These are phyloP conservation scores for Bombus fervidus DNA, from an alignment of 1,140 invertebrate genomes.

Conservation along the genomic window DNA sequence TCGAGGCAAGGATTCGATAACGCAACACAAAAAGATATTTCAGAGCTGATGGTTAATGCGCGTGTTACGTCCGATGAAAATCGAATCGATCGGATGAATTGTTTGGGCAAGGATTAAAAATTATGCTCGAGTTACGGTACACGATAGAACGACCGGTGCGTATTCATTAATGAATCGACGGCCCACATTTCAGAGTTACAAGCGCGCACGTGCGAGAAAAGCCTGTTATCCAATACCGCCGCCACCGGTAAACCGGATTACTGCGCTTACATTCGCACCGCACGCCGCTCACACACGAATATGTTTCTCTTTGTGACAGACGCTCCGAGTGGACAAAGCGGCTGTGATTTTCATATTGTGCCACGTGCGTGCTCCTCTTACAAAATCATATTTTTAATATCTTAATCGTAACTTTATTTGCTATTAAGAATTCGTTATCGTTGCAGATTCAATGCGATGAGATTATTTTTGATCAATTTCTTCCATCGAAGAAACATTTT, in stretches of 20 bases:
- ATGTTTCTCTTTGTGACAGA: conserved; percentile 5
- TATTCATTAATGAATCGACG: conserved; percentile 65
- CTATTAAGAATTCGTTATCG: neutral
- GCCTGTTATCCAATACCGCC: conserved; percentile 39
- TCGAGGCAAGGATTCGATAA: no score
- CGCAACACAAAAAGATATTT: neutral
- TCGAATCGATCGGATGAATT: conserved; percentile 42
- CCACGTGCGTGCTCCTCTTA: neutral
- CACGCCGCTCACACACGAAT: neutral
- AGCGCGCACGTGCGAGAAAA: conserved; percentile 21
- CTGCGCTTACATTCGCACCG: conserved; percentile 4
- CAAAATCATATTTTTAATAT: neutral
- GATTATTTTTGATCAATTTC: no score
- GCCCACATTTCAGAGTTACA: conserved; percentile 64
- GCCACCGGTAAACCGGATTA: conserved; percentile 40
- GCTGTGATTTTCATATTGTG: conserved; percentile 5
- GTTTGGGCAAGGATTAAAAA: conserved; percentile 62
- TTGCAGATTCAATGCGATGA: no score
- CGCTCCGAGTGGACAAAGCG: conserved; percentile 3
- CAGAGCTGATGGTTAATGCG: neutral
- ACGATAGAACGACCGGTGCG: conserved; percentile 49
- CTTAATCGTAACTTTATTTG: no score
- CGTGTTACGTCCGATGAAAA: neutral
- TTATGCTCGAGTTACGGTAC: conserved; percentile 63
- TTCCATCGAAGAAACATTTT: no score